Percentiles rank a stretch among this genome's conserved stretches.
These are phyloP conservation scores for Reticulitermes lucifugus DNA, from an alignment of 2,888 invertebrate genomes.

Conservation along the genomic window DNA sequence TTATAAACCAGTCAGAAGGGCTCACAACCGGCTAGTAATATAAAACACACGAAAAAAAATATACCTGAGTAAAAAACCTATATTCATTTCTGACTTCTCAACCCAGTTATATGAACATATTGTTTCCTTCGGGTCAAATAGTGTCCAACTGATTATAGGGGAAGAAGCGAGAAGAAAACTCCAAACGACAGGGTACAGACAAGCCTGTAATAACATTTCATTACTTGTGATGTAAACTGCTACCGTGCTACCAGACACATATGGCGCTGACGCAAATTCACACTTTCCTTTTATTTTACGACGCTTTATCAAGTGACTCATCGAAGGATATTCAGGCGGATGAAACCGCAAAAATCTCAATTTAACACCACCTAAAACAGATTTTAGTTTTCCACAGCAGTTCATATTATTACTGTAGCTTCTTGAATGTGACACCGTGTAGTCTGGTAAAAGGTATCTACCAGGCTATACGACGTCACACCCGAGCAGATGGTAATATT, in stretches of 20 bases:
- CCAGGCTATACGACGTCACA: too few species aligned
- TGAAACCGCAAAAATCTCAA: too few species aligned
- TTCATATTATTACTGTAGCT: too few species aligned
- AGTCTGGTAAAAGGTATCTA: too few species aligned
- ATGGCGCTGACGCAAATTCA: neutral
- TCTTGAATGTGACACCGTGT: too few species aligned
- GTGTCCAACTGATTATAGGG: conserved; percentile 14
- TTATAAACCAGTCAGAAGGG: conserved; percentile 44
- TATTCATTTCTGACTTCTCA: conserved; percentile 1
- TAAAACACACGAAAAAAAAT: conserved; percentile 35
- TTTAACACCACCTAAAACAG: too few species aligned
- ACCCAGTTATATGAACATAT: neutral
- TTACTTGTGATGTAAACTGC: neutral
- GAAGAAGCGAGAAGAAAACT: neutral
- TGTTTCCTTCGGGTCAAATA: neutral
- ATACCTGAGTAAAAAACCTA: conserved; percentile 13
- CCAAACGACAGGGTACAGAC: neutral
- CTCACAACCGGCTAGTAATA: conserved; percentile 46
- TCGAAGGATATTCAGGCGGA: too few species aligned
- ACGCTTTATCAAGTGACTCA: too few species aligned
- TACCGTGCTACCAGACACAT: neutral
- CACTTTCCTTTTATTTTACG: too few species aligned
- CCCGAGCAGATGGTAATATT: too few species aligned
- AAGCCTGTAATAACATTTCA: neutral
- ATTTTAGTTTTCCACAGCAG: too few species aligned